Percentiles rank a stretch among this genome's conserved stretches.
Conservation (phyloP, 2,113 vertebrate genomes). For the Sporophila hypoxantha region DNA sequence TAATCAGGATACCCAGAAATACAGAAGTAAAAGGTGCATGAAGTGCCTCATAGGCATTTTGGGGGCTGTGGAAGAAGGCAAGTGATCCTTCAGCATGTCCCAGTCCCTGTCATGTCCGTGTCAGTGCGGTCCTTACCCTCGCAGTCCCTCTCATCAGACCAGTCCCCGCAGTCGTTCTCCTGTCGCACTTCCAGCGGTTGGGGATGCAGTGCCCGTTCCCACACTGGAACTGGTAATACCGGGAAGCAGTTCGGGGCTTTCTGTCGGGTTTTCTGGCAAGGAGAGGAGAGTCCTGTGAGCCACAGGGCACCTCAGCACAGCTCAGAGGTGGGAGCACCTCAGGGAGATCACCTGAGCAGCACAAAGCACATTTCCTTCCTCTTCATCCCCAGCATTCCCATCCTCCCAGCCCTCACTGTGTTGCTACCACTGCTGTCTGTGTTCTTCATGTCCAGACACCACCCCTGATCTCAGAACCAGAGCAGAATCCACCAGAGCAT, state of each 20-base stretch:
- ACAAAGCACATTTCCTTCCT: neutral
- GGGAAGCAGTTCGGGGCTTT: conserved; percentile 85
- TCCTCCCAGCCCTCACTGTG: neutral
- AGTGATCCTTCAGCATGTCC: neutral
- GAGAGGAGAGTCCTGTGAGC: neutral
- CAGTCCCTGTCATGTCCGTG: accelerated
- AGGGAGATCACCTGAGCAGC: neutral
- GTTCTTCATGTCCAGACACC: neutral
- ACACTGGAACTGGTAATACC: conserved; percentile 91
- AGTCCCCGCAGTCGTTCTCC: conserved; percentile 94
- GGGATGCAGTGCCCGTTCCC: conserved; percentile 88
- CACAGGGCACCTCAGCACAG: neutral
- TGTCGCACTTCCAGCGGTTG: conserved; percentile 90
- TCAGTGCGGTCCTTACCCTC: conserved; percentile 70
- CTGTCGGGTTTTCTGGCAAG: conserved; percentile 80
- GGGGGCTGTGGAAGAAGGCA: neutral
- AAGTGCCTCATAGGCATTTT: accelerated
- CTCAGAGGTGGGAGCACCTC: neutral
- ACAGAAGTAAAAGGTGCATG: accelerated
- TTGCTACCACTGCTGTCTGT: accelerated
- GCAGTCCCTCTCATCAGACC: conserved; percentile 89
- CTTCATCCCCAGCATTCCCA: neutral
- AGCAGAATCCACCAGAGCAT: neutral
- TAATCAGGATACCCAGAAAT: neutral
- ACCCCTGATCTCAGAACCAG: neutral